phyloP scores from a whole-genome alignment of 2,797 vertebrate genomes.

The Siniperca obscura region DNA sequence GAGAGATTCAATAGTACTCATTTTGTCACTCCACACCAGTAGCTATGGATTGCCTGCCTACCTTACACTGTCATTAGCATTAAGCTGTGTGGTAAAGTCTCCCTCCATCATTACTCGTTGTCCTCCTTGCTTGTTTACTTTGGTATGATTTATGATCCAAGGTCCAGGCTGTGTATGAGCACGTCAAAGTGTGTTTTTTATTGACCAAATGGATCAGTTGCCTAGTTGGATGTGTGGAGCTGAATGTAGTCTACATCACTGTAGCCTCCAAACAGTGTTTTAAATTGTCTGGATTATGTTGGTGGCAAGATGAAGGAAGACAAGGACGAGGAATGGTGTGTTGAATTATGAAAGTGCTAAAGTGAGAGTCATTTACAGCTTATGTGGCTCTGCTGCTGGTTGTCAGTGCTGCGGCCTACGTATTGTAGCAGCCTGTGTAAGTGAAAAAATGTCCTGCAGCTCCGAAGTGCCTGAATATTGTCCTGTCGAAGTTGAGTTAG shows the following conservation, averaged over 20 bases:
- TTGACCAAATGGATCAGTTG: constrained; percentile 41
- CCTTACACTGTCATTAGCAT: constrained; percentile 33
- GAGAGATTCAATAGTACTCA: constrained; percentile 18
- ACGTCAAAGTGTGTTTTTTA: constrained; percentile 26
- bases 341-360: constrained; percentile 44
- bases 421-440: constrained; percentile 57
- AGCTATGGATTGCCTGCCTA: background rate
- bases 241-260: background rate
- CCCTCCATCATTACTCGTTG: constrained; percentile 22
- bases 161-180: constrained; percentile 16
- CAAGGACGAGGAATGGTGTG: background rate
- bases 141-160: constrained; percentile 39
- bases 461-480: constrained; percentile 29
- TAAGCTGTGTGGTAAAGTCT: constrained; percentile 15
- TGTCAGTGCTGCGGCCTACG: constrained; percentile 40
- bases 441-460: constrained; percentile 62
- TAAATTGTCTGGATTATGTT: constrained; percentile 7
- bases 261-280: constrained; percentile 3
- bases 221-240: constrained; percentile 16
- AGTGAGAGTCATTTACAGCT: constrained; percentile 52
- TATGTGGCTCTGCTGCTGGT: constrained; percentile 40
- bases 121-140: constrained; percentile 22
- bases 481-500: constrained; percentile 38
- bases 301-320: constrained; percentile 20
- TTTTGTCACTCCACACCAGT: constrained; percentile 27